phyloP scores from a whole-genome alignment of 2,797 vertebrate species.

The Notolepis coatsorum region DNA sequence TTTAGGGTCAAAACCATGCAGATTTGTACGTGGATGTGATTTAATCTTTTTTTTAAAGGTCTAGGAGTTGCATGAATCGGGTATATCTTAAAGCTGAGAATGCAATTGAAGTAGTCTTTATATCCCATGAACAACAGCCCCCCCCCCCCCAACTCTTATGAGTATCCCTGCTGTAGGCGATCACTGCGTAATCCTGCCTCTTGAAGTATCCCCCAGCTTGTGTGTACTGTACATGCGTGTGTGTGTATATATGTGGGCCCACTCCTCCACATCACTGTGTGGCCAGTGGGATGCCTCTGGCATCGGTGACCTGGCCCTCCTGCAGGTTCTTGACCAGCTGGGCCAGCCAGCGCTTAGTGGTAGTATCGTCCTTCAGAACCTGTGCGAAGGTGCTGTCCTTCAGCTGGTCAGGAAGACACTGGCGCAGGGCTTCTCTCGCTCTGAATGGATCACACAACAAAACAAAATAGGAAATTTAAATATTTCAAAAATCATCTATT shows the following conservation, averaged over 20 bases:
- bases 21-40: no score
- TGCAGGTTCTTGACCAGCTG: constrained; percentile 98
- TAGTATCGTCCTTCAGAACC: constrained; percentile 98
- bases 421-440: constrained; percentile 96
- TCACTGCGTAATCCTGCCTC: no score
- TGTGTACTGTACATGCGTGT: constrained; percentile 5
- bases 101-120: no score
- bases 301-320: constrained; percentile 96
- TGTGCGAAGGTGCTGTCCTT: constrained; percentile 98
- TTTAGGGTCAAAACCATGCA: no score
- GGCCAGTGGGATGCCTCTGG: constrained; percentile 93
- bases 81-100: no score
- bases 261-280: constrained; percentile 79
- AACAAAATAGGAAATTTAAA: no score
- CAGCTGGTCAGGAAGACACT: constrained; percentile 98
- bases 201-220: constrained; percentile 35
- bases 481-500: no score
- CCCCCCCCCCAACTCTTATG: no score
- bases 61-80: no score
- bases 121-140: no score
- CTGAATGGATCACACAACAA: constrained; percentile 71
- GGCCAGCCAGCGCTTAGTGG: constrained; percentile 98
- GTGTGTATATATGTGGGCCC: constrained; percentile 56
- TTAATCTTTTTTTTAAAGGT: no score
- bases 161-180: no score